Percentiles rank a stretch among this genome's conserved stretches.
phyloP scores from a whole-genome alignment of 2,888 invertebrate genomes.

The Augochlorella aurata region DNA sequence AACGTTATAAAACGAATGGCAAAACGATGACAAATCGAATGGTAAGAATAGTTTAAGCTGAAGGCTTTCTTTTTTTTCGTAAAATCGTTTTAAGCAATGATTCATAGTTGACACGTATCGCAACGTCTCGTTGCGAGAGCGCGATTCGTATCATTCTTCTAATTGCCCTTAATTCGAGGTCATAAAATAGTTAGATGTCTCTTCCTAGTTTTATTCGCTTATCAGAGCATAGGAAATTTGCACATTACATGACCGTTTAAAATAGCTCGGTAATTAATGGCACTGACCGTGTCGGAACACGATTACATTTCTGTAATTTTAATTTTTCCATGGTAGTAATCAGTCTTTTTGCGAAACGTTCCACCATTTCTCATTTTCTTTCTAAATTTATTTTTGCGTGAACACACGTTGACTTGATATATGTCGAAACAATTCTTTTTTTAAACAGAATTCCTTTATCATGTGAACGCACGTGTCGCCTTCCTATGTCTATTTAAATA shows the following conservation, averaged over 20 bases:
- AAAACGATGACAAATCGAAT: neutral
- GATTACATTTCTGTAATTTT: neutral
- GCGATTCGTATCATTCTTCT: constrained; percentile 9
- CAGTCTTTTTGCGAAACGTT: no score
- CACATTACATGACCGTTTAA: neutral
- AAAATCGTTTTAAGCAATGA: neutral
- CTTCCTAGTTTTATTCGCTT: neutral
- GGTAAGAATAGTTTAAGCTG: neutral
- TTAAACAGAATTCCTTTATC: neutral
- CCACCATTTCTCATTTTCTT: no score
- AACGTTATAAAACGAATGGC: neutral
- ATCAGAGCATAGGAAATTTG: neutral
- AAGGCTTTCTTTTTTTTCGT: neutral
- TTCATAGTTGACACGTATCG: neutral
- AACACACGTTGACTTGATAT: neutral
- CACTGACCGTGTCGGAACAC: neutral
- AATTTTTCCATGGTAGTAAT: neutral
- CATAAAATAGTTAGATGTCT: neutral
- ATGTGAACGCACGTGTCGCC: neutral
- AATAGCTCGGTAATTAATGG: neutral
- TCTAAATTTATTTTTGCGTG: neutral
- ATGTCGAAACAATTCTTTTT: neutral
- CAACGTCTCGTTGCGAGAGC: neutral
- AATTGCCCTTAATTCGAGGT: constrained; percentile 27
- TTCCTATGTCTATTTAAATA: neutral